Conservation (phyloP, 2,888 invertebrate species). For the Hemistola chrysoprasaria region DNA sequence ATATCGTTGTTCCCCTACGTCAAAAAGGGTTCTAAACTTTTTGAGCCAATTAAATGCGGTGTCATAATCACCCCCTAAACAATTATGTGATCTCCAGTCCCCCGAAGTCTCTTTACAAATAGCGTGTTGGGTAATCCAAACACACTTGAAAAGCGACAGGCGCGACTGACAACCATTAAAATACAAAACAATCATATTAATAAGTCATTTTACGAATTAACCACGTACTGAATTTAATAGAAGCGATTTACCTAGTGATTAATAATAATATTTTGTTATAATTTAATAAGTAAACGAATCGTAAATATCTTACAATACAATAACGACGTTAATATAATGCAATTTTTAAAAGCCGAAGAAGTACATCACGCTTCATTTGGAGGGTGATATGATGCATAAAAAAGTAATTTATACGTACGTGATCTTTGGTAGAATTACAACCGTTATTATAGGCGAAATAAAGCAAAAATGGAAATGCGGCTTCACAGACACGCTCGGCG, state of each 20-base stretch:
- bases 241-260: too few relatives aligned
- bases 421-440: constrained; percentile 19
- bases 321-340: too few relatives aligned
- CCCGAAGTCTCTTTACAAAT: constrained; percentile 60
- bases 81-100: constrained; percentile 65
- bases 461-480: constrained; percentile 24
- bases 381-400: constrained; percentile 9
- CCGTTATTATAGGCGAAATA: constrained; percentile 19
- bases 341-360: neutral
- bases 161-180: constrained; percentile 34
- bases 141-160: constrained; percentile 36
- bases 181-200: constrained; percentile 29
- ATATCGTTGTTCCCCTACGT: constrained; percentile 42
- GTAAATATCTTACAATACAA: too few relatives aligned
- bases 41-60: constrained; percentile 71
- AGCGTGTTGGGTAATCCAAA: constrained; percentile 52
- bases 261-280: too few relatives aligned
- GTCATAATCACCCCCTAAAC: constrained; percentile 68
- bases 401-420: constrained; percentile 9
- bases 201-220: constrained; percentile 23
- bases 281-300: too few relatives aligned
- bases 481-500: constrained; percentile 27
- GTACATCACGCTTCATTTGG: constrained; percentile 2
- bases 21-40: constrained; percentile 62
- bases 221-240: neutral